Percentiles rank a stretch among this genome's conserved stretches.
These are phyloP conservation scores for Acestrorhynchus altus DNA, from an alignment of 2,797 vertebrate species.

Conservation along the genomic window DNA sequence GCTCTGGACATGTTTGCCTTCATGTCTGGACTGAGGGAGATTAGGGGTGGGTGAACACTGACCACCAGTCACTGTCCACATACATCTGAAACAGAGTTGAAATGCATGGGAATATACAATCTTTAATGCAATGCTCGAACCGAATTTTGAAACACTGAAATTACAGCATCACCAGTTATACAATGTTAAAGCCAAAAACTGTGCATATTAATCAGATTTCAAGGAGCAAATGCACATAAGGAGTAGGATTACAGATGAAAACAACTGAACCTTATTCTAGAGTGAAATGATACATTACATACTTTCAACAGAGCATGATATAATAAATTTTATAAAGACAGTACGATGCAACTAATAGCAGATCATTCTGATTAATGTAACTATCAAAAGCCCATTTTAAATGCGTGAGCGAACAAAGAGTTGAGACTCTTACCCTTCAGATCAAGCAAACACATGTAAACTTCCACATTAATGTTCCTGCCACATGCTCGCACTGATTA, in stretches of 20 bases:
- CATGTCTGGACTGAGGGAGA: constrained; percentile 62
- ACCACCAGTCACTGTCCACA: not conserved
- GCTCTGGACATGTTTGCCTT: constrained; percentile 76
- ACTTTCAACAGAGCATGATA: too few species aligned
- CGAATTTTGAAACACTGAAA: not conserved
- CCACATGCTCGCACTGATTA: not conserved
- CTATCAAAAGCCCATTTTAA: not conserved
- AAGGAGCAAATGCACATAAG: too few species aligned
- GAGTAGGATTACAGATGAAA: too few species aligned
- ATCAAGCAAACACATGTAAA: not conserved
- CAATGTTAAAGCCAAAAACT: not conserved
- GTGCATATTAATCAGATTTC: not conserved
- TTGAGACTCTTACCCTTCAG: not conserved
- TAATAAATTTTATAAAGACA: too few species aligned
- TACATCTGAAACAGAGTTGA: not conserved
- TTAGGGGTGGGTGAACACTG: not conserved
- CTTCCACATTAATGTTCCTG: not conserved
- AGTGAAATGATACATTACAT: too few species aligned
- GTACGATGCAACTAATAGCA: too few species aligned
- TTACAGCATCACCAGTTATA: not conserved
- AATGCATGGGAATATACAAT: not conserved
- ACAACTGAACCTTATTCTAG: too few species aligned
- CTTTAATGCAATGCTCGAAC: not conserved
- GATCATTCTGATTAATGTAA: not conserved
- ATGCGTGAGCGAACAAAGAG: not conserved